phyloP scores from a whole-genome alignment of 2,113 vertebrate genomes.

The Pelobates fuscus region DNA sequence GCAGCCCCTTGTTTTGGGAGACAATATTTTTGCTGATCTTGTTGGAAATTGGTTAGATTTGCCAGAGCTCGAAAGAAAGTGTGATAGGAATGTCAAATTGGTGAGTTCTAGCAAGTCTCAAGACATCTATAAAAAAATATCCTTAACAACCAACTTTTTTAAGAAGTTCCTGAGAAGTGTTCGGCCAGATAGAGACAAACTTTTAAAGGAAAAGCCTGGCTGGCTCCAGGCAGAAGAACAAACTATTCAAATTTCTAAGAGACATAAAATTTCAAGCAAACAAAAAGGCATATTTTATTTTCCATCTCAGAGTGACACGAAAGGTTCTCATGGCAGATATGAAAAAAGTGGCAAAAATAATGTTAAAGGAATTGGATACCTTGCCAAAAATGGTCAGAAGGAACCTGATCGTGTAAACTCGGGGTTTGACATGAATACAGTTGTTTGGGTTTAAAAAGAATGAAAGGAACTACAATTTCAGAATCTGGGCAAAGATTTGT shows the following conservation, averaged over 20 bases:
- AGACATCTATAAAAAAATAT: conserved; percentile 87
- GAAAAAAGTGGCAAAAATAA: conserved; percentile 64
- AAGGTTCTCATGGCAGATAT: conserved; percentile 65
- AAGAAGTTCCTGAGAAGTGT: conserved; percentile 91
- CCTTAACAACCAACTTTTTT: conserved; percentile 92
- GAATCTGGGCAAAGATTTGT: not conserved
- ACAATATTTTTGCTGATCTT: conserved; percentile 93
- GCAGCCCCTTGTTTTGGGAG: conserved; percentile 90
- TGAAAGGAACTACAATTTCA: not conserved
- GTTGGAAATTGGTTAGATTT: conserved; percentile 97
- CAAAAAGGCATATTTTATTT: conserved; percentile 82
- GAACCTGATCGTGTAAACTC: conserved; percentile 64
- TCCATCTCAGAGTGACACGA: conserved; percentile 71
- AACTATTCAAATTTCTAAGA: conserved; percentile 75
- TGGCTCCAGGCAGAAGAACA: conserved; percentile 75
- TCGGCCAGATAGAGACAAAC: conserved; percentile 85
- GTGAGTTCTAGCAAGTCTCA: conserved; percentile 73
- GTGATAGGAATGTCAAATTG: conserved; percentile 63
- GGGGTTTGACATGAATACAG: conserved; percentile 91
- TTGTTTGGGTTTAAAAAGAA: conserved; percentile 87
- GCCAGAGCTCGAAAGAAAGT: conserved; percentile 84
- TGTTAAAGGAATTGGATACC: conserved; percentile 44
- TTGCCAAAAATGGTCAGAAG: conserved; percentile 63
- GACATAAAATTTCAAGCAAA: conserved; percentile 77
- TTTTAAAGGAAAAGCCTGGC: conserved; percentile 90